Base-by-base conservation (phyloP, 2,888 invertebrate genomes). In the Meloe dianella region DNA sequence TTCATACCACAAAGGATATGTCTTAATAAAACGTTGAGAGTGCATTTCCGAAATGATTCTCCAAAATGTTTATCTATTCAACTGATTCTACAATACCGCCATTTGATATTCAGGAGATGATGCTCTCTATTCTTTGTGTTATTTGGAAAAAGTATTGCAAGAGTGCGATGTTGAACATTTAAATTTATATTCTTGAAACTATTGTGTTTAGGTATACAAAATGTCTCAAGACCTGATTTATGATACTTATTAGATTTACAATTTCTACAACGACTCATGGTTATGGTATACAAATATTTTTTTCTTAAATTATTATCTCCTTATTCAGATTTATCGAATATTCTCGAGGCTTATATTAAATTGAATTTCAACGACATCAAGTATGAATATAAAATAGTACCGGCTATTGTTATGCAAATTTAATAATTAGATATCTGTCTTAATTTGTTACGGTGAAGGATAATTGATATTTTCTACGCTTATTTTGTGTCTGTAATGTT, bases 121-220 rank as follows among this genome's bases (percentile, higher is more conserved):
- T 47, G 61, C n/a, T 7, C 20, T 60, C 63, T 63, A 41, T 61
- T 65, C 65, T 63, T 66, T 68, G 62, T 68, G 57, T 66, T 67
- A 67, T 64, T 64, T 60, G 62, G 62, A 66, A 68, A 66, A 68
- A 68, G 65, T 65, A 68, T 59, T 47, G 54, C 54, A 41, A 47
- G 60, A 56, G 41, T 54, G 65, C 60, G 63, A 63, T 68, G 68
- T 61, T 57, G 56, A 63, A 63, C 63, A 65, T 68, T 65, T 66
- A 68, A 66, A 68, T 68, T 65, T 66, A 68, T 68, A 63, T 32
- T 61, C 68, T 57, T 62, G 54, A 57, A 68, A 65, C 63, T 68
- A 65, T 68, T 68, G 65, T 65, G 62, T 67, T 64, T 63, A 66
- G 61, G 58, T 64, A 64, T 57, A 64, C 57, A 61, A 32, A 58